Base-by-base conservation (phyloP, 2,888 invertebrate species). In the Lypha dubia region DNA sequence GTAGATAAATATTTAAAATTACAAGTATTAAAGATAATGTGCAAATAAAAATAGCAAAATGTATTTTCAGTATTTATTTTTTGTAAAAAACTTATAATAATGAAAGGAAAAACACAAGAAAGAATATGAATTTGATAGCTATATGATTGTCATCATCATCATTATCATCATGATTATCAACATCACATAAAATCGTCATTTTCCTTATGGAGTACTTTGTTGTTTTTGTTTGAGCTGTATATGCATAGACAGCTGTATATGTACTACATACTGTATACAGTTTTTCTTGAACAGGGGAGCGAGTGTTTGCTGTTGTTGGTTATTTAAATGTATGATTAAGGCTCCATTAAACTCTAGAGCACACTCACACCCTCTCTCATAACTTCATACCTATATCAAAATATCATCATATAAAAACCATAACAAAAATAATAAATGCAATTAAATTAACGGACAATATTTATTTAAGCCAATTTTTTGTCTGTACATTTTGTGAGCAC, bases 191-290 rank as follows among this genome's bases (percentile, higher is more conserved):
- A n/a, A 53, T 80, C 44, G 60, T 80, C 51, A 73, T 75, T 79
- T 75, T 83, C 62, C 58, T 79, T 80, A 53, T 67, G 67, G 22
- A 84, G 70, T 67, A 73, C 71, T 74, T 76, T 83, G 63, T 80
- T 74, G 62, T 83, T 77, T 53, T 58, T 83, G 58, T 75, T 76
- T 28, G 35, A 60, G 70, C 6, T 24, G 24, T 38, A 11, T 41
- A 20, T 35, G 38, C 51, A 22, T 46, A 46, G n/a, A n/a, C n/a
- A 51, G 49, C 32, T 53, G 28, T 68, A 68, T 49, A 7, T 58
- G 28, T 49, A n/a, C n/a, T n/a, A n/a, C n/a, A n/a, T n/a, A n/a
- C n/a, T n/a, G 22, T 35, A 24, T 15, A 53, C 7, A 20, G 32
- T 62, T 22, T 49, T 62, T 17, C 60, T 73, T 71, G 51, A 62